Evolutionary conservation across 2,113 vertebrate genomes (phyloP).

Genomic region (Noctilio leporinus): DNA sequence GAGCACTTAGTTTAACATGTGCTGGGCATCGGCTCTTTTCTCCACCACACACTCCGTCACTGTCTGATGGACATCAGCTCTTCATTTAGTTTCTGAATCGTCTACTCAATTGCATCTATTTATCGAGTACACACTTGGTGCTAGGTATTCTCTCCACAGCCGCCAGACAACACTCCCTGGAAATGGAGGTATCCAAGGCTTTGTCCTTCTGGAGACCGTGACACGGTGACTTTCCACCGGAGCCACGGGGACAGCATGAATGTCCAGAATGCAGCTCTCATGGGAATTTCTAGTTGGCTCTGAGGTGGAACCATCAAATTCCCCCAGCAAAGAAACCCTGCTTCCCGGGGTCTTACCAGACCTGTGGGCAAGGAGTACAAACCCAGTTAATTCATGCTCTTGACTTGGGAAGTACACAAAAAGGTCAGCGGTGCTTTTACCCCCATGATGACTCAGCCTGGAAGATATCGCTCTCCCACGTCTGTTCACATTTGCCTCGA

Average conservation of each 20-base stretch:
- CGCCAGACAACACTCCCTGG: background rate
- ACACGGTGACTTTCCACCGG: background rate
- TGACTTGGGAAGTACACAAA: slow-evolving; percentile 6
- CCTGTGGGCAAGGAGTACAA: background rate
- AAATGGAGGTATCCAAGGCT: background rate
- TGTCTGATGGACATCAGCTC: background rate
- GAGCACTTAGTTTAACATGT: background rate
- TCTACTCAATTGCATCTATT: background rate
- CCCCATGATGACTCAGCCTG: background rate
- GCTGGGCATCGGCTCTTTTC: background rate
- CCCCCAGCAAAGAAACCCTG: background rate
- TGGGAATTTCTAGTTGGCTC: background rate
- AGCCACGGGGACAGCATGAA: background rate
- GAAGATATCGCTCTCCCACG: background rate
- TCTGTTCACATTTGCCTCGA: slow-evolving; percentile 51
- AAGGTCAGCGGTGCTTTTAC: slow-evolving; percentile 31
- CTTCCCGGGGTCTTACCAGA: background rate
- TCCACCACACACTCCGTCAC: background rate
- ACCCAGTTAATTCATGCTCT: background rate
- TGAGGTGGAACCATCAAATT: background rate
- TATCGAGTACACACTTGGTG: background rate
- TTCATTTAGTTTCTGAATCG: background rate
- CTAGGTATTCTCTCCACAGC: background rate
- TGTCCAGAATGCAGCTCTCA: background rate
- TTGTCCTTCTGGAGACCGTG: background rate